Base-by-base conservation (phyloP, 2,797 vertebrate species). In the Schizothorax lantsangensis region DNA sequence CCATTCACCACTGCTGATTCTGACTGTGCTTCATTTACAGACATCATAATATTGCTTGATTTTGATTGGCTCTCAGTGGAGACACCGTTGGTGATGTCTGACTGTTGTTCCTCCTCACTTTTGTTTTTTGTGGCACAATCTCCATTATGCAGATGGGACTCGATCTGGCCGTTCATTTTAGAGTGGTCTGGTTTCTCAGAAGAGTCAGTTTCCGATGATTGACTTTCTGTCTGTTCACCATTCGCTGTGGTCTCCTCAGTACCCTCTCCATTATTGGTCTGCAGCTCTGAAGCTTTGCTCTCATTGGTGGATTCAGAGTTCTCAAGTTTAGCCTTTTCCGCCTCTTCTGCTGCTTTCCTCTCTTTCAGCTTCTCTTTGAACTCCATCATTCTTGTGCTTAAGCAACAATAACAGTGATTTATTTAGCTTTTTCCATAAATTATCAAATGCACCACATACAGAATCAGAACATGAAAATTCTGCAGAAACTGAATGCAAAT, bases 331-430 rank as follows among this genome's bases (percentile, higher is more conserved):
- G 91, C 90, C 57, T 93, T 89, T 84, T 95, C 94, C 23, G 88
- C 92, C 57, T 88, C 89, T 86, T 92, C 95, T 0, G 91, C 92
- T 17, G 91, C 93, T 88, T 93, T 95, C 30, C 87, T 90, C 75
- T 95, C 94, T 83, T 88, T 87, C 81, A 96, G 94, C 89, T 92
- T 95, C 91, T 94, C 91, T 88, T 91, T 95, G 36, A 94, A 95
- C 81, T 95, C 95, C 88, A 92, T 90, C 88, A 95, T 84, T 83
- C 81, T 92, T 87, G 94, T 91, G 87, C 95, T 96, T 66, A 74
- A 68, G 89, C 8, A 89, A 33, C 17, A 74, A 84, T 36, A 62
- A 77, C 68, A 74, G 3, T 40, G 64, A 66, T 66, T 33, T 66
- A 64, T 26, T 66, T 23, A 73, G 33, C 19, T 12, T 30, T 33